A percentile compares a stretch with the other conserved stretches of the same genome.
Conservation (phyloP, 2,888 invertebrate species). For the Tenthredo scrophulariae region DNA sequence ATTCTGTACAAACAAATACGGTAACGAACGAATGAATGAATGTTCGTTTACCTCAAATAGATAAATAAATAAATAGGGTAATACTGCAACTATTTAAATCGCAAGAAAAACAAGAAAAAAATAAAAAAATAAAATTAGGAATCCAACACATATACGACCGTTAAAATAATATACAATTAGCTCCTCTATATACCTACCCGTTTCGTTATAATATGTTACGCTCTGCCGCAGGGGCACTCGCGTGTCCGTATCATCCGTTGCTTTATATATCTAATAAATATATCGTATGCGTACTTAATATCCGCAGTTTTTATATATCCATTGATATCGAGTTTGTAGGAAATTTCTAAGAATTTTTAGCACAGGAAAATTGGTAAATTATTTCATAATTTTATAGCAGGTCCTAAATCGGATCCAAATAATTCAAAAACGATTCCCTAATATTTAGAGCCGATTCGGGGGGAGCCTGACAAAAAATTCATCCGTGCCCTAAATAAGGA, state of each 20-base stretch:
- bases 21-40: no score
- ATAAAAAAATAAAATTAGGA: not conserved
- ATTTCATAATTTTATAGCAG: not conserved
- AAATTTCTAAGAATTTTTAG: not conserved
- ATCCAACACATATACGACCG: not conserved
- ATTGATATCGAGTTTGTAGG: not conserved
- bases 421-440: no score
- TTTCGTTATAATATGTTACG: conserved; percentile 42
- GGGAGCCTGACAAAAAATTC: no score
- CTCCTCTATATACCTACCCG: conserved; percentile 47
- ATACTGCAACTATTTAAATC: not conserved
- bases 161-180: conserved; percentile 38
- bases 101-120: not conserved
- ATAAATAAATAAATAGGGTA: not conserved
- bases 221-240: conserved; percentile 38
- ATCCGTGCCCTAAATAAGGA: no score
- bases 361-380: not conserved
- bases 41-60: no score
- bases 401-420: no score
- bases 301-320: not conserved
- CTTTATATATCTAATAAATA: not conserved
- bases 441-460: no score
- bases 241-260: conserved; percentile 28
- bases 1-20: no score
- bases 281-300: not conserved